Evolutionary conservation across 2,888 invertebrate genomes (phyloP).

Genomic region (Lithodes maja): DNA sequence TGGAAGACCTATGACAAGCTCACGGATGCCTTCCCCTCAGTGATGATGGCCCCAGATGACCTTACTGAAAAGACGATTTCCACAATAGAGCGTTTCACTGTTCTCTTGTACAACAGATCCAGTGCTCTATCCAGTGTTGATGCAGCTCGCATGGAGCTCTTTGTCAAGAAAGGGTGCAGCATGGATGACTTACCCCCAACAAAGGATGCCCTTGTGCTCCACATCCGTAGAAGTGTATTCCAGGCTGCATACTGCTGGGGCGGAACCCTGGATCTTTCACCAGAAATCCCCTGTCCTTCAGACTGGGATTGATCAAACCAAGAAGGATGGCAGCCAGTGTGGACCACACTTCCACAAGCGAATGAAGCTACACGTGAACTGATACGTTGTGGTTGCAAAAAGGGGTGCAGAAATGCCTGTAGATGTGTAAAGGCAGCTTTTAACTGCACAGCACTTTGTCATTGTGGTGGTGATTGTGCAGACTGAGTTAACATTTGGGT

Average conservation of each 20-base stretch:
- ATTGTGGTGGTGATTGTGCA: slow-evolving; percentile 13
- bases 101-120: too few species aligned
- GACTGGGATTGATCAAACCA: not conserved
- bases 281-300: not conserved
- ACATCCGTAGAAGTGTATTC: too few species aligned
- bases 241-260: too few species aligned
- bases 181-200: too few species aligned
- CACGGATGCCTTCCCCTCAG: not conserved
- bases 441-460: slow-evolving; percentile 18
- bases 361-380: not conserved
- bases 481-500: not conserved
- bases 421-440: slow-evolving; percentile 2
- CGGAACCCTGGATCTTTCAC: too few species aligned
- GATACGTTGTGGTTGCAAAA: not conserved
- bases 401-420: not conserved
- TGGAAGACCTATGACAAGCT: not conserved
- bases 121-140: too few species aligned
- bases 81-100: too few species aligned
- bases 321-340: too few species aligned
- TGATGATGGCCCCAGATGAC: not conserved
- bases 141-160: too few species aligned
- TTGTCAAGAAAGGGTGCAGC: too few species aligned
- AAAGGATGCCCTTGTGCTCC: too few species aligned
- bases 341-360: not conserved
- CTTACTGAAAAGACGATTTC: not conserved